Conservation (phyloP, 2,888 invertebrate species). For the Dynastes tityus region DNA sequence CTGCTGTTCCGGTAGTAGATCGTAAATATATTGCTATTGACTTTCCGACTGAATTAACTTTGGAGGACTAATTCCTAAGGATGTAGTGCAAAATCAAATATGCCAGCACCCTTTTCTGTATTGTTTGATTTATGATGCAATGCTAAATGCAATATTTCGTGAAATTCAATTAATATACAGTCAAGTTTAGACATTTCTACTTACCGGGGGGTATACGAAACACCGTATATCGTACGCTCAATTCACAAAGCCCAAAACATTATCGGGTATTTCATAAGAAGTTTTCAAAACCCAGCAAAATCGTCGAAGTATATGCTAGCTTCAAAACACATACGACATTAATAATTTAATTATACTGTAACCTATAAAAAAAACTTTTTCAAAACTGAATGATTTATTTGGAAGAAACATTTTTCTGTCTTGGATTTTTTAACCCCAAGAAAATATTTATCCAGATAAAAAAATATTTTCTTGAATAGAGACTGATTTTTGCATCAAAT, state of each 20-base stretch:
- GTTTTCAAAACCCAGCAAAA: too few species aligned
- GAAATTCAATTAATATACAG: constrained; percentile 25
- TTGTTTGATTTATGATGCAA: constrained; percentile 20
- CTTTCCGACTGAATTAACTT: constrained; percentile 2
- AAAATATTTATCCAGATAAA: too few species aligned
- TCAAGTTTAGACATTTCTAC: constrained; percentile 7
- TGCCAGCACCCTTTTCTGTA: constrained; percentile 2
- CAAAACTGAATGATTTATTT: too few species aligned
- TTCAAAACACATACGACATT: too few species aligned
- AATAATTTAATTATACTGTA: too few species aligned
- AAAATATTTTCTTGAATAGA: too few species aligned
- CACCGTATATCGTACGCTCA: not conserved
- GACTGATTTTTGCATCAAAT: too few species aligned
- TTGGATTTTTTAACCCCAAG: too few species aligned
- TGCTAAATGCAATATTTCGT: constrained; percentile 14
- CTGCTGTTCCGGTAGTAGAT: not conserved
- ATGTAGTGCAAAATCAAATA: constrained; percentile 1
- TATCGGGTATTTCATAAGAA: too few species aligned
- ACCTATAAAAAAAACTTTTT: too few species aligned
- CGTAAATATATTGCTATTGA: constrained; percentile 34
- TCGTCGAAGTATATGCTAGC: too few species aligned
- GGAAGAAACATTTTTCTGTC: too few species aligned
- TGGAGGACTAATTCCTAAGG: constrained; percentile 22
- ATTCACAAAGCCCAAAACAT: not conserved
- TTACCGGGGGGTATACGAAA: not conserved